Conservation (phyloP, 2,888 invertebrate genomes). For the Lasioglossum lativentre region DNA sequence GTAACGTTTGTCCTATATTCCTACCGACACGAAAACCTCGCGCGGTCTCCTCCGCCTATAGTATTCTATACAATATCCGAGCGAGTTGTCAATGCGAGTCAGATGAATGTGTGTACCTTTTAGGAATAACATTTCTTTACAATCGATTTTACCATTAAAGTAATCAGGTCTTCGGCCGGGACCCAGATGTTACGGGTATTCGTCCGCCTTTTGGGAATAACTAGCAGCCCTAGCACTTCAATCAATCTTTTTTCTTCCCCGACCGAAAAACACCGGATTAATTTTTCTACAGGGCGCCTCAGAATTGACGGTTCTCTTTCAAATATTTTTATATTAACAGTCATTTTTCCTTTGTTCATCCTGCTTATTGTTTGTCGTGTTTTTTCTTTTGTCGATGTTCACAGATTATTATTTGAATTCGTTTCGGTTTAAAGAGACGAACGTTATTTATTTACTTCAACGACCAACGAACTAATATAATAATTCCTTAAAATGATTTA, state of each 20-base stretch:
- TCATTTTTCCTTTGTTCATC: no score
- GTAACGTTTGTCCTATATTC: constrained; percentile 53
- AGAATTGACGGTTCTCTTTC: neutral
- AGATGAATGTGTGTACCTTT: constrained; percentile 22
- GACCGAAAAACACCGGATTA: neutral
- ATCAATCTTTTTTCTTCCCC: constrained; percentile 12
- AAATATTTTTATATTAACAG: neutral
- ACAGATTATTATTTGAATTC: no score
- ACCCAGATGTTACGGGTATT: neutral
- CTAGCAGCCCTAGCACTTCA: constrained; percentile 8
- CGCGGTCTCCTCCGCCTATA: constrained; percentile 11
- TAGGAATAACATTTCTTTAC: constrained; percentile 22
- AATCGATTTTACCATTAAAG: constrained; percentile 45
- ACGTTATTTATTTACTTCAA: no score
- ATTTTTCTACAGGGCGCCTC: neutral
- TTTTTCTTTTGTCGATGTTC: no score
- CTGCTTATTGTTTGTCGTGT: no score
- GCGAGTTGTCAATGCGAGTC: constrained; percentile 27
- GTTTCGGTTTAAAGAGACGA: no score
- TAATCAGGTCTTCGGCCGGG: constrained; percentile 31
- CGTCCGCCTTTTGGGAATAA: constrained; percentile 22
- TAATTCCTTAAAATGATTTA: no score
- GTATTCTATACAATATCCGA: constrained; percentile 2
- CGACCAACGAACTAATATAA: no score
- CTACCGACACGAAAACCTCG: constrained; percentile 34